Conservation (phyloP, 1,140 invertebrate genomes). For the Tetramorium parvispinum region DNA sequence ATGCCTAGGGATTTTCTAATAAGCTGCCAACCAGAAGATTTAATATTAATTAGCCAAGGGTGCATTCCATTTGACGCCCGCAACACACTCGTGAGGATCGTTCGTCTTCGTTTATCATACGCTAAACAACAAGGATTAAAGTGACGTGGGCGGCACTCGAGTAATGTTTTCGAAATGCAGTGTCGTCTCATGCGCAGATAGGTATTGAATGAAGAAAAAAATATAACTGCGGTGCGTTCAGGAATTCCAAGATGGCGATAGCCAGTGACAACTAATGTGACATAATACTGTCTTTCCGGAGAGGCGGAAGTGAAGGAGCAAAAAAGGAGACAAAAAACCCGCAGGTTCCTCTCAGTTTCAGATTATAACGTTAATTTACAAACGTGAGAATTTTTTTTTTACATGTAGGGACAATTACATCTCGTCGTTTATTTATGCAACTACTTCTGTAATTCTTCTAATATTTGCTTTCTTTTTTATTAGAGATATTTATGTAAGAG, state of each 20-base stretch:
- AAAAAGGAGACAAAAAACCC: neutral
- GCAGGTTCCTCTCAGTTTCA: neutral
- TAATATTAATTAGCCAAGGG: too few relatives aligned
- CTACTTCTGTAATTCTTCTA: too few relatives aligned
- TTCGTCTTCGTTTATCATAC: too few relatives aligned
- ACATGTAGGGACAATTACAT: neutral
- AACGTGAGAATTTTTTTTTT: neutral
- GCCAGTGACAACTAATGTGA: neutral
- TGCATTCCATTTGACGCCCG: too few relatives aligned
- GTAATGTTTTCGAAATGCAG: too few relatives aligned
- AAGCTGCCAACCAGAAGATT: too few relatives aligned
- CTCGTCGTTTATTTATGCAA: neutral
- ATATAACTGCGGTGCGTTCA: neutral
- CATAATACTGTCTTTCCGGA: neutral
- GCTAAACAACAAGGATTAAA: too few relatives aligned
- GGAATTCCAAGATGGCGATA: neutral
- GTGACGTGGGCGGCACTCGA: too few relatives aligned
- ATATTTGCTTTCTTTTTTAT: neutral
- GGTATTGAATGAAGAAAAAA: neutral
- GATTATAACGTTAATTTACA: neutral
- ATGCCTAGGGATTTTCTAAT: too few relatives aligned
- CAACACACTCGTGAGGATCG: too few relatives aligned
- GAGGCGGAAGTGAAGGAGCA: neutral
- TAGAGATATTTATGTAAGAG: neutral
- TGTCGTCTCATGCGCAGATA: neutral